These are phyloP conservation scores for Mustelus asterias DNA, from an alignment of 2,113 vertebrate genomes.

Conservation along the genomic window DNA sequence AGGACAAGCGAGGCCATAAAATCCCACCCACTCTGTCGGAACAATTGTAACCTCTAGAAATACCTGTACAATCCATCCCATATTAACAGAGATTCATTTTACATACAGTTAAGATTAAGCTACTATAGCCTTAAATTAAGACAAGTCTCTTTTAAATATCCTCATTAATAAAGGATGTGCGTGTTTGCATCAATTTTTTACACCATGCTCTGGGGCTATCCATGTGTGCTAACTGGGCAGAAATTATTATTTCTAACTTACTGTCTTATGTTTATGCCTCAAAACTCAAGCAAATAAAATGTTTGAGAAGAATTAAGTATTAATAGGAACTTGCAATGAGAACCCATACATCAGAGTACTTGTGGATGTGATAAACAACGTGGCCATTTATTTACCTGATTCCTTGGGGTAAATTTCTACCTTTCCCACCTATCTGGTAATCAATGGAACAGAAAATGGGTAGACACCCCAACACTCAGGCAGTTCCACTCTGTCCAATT, in stretches of 20 bases:
- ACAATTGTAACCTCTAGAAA: not conserved
- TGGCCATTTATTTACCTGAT: not conserved
- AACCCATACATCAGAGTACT: not conserved
- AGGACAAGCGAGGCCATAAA: too few species aligned
- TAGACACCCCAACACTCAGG: not conserved
- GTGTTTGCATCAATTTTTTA: not conserved
- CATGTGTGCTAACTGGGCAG: not conserved
- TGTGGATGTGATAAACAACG: not conserved
- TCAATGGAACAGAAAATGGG: not conserved
- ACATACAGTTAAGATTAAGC: not conserved
- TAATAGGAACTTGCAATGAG: not conserved
- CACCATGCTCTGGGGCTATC: not conserved
- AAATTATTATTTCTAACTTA: not conserved
- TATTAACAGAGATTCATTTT: slow-evolving; percentile 6
- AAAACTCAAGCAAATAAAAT: not conserved
- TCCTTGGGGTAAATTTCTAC: not conserved
- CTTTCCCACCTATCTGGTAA: not conserved
- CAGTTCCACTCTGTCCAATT: not conserved
- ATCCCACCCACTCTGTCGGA: not conserved
- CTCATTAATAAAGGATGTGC: not conserved
- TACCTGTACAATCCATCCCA: not conserved
- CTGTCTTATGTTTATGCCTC: too few species aligned
- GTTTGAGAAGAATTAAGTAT: not conserved
- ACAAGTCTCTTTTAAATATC: not conserved
- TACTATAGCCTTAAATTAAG: not conserved